phyloP scores from a whole-genome alignment of 2,797 vertebrate genomes.

The Pachyuromys duprasi region DNA sequence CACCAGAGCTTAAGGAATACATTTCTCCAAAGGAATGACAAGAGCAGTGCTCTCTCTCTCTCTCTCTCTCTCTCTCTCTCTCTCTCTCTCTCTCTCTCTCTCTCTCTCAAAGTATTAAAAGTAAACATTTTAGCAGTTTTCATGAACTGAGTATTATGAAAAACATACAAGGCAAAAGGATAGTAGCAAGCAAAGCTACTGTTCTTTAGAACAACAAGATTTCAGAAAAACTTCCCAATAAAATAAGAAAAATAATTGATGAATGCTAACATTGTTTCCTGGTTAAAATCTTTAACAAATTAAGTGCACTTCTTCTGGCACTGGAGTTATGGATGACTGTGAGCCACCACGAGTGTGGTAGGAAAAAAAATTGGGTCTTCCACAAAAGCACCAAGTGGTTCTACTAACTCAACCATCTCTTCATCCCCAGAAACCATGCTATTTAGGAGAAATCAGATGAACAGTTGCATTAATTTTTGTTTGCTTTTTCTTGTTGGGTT shows the following conservation, averaged over 20 bases:
- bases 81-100: no score
- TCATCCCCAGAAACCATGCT: neutral
- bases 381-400: neutral
- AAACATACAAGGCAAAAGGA: neutral
- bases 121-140: neutral
- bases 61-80: no score
- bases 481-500: neutral
- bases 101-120: neutral
- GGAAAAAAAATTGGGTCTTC: neutral
- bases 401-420: neutral
- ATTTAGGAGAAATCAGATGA: neutral
- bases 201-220: neutral
- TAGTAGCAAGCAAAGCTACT: neutral
- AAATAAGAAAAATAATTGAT: neutral
- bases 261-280: neutral
- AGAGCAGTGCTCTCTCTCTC: neutral
- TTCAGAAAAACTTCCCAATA: neutral
- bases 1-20: neutral
- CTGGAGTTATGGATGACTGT: neutral
- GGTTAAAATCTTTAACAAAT: neutral
- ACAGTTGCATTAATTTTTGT: neutral
- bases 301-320: neutral
- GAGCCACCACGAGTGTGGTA: neutral
- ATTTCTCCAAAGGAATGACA: neutral
- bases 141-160: neutral